Evolutionary conservation across 2,888 invertebrate species (phyloP).

Genomic region (Harpalus rubripes): DNA sequence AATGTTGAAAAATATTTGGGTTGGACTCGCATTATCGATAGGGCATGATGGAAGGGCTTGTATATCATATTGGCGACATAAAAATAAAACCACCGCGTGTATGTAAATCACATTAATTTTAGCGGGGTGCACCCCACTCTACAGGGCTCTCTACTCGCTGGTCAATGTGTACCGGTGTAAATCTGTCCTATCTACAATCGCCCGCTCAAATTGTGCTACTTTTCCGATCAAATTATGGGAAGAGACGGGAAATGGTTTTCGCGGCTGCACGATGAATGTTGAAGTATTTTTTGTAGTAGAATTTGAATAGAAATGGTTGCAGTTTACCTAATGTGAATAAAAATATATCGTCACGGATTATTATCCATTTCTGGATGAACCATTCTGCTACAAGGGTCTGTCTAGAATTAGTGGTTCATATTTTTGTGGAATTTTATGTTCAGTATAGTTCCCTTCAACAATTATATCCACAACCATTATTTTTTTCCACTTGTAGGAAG

Average conservation of each 20-base stretch:
- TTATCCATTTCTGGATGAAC: no score
- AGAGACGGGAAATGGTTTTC: background rate
- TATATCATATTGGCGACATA: slow-evolving; percentile 46
- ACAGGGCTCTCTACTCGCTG: background rate
- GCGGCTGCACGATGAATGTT: background rate
- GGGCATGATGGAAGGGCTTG: slow-evolving; percentile 13
- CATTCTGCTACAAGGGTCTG: no score
- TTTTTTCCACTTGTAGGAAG: no score
- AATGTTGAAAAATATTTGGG: slow-evolving; percentile 32
- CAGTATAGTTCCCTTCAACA: no score
- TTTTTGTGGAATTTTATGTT: no score
- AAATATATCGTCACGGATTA: no score
- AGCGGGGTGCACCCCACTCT: background rate
- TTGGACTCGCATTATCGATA: slow-evolving; percentile 18
- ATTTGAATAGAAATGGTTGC: no score
- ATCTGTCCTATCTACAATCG: slow-evolving; percentile 38
- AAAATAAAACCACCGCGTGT: slow-evolving; percentile 35
- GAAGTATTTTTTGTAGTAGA: no score
- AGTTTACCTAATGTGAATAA: no score
- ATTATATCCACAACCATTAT: no score
- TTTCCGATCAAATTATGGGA: background rate
- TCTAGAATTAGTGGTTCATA: no score
- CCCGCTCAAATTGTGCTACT: background rate
- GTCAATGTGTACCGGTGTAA: background rate
- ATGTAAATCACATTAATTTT: slow-evolving; percentile 43